Conservation (phyloP, 1,140 invertebrate species). For the Eciton burchellii region DNA sequence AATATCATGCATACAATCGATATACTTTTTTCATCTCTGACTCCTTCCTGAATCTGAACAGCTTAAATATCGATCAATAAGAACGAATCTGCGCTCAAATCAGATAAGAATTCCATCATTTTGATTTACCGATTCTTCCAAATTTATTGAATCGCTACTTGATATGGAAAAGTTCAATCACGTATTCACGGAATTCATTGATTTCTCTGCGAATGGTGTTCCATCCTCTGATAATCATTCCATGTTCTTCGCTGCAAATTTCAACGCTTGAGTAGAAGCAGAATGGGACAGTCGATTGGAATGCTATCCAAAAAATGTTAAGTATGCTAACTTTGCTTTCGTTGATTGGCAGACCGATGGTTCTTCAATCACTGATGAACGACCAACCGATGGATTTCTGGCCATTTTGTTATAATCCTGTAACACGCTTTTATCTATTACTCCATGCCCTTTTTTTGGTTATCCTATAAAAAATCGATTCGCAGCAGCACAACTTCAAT, state of each 20-base stretch:
- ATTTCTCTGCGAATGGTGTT: slow-evolving; percentile 21
- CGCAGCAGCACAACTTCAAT: background rate
- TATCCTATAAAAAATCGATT: slow-evolving; percentile 25
- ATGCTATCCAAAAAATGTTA: background rate
- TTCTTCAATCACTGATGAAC: too few species aligned
- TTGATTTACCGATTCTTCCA: background rate
- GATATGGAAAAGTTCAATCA: background rate
- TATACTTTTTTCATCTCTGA: too few species aligned
- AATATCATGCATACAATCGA: background rate
- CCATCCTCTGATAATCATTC: slow-evolving; percentile 13
- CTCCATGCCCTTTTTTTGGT: background rate
- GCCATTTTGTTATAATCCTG: background rate
- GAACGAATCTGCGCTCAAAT: too few species aligned
- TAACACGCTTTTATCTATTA: background rate
- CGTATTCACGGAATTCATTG: background rate
- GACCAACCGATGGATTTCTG: too few species aligned
- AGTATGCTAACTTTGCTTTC: slow-evolving; percentile 38
- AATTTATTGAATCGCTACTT: background rate
- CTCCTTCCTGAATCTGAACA: too few species aligned
- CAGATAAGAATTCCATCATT: background rate
- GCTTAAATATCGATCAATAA: too few species aligned
- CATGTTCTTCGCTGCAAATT: slow-evolving; percentile 38
- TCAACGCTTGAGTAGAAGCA: background rate
- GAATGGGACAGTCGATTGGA: background rate
- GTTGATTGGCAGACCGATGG: background rate